A percentile compares a stretch with the other conserved stretches of the same genome.
These are phyloP conservation scores for Bursaphelenchus okinawaensis DNA, from an alignment of 2,888 invertebrate species.

Conservation along the genomic window DNA sequence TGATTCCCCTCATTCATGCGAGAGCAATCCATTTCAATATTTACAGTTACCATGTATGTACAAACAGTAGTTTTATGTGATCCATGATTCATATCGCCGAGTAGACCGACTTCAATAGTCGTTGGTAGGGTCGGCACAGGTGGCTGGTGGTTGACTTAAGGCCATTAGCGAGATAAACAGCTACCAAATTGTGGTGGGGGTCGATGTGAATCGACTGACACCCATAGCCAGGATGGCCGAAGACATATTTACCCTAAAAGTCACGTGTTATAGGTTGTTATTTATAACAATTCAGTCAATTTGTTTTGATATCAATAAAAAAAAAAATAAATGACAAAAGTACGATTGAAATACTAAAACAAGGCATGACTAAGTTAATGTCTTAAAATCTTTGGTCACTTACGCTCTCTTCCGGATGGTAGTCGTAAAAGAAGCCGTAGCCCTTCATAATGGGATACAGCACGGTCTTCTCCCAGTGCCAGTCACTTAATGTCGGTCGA, in stretches of 20 bases:
- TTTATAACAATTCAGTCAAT: neutral
- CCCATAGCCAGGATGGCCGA: conserved; percentile 54
- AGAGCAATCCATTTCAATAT: neutral
- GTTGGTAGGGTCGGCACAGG: conserved; percentile 45
- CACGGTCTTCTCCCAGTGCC: conserved; percentile 47
- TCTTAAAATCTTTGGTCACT: conserved; percentile 21
- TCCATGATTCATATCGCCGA: neutral
- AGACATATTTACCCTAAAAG: conserved; percentile 39
- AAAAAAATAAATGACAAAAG: no score
- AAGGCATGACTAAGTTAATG: neutral
- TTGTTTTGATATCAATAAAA: conserved; percentile 2
- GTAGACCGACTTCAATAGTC: conserved; percentile 37
- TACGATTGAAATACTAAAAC: no score
- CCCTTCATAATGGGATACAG: conserved; percentile 51
- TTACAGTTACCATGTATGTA: neutral
- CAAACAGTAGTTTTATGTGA: neutral
- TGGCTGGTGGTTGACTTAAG: conserved; percentile 49
- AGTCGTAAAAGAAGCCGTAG: conserved; percentile 52
- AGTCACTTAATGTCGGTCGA: conserved; percentile 39
- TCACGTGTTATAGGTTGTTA: neutral
- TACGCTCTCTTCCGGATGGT: conserved; percentile 40
- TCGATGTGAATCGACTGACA: conserved; percentile 49
- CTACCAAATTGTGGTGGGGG: conserved; percentile 27
- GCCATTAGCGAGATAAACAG: conserved; percentile 48
- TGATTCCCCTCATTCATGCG: neutral